A percentile compares a stretch with the other conserved stretches of the same genome.
Conservation (phyloP, 2,888 invertebrate genomes). For the Rhabditoides inermis region DNA sequence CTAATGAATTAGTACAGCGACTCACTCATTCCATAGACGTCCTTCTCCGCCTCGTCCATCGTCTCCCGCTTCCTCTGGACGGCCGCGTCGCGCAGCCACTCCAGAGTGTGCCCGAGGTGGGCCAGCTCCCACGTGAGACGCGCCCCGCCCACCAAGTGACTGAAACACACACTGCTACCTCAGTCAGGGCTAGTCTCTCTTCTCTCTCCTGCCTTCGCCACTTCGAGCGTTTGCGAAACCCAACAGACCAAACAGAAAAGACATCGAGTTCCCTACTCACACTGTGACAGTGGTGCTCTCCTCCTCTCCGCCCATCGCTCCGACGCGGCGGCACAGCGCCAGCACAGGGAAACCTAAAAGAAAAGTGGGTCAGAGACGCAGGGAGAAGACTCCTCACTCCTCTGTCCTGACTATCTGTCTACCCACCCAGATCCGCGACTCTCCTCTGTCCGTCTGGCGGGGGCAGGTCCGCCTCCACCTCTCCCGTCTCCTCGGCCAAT, state of each 20-base stretch:
- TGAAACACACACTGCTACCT: background rate
- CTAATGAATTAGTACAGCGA: too few relatives aligned
- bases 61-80: constrained; percentile 9
- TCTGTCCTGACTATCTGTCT: too few relatives aligned
- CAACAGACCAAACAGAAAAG: constrained; percentile 13
- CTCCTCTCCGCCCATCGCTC: background rate
- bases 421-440: constrained; percentile 23
- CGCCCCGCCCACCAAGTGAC: constrained; percentile 11
- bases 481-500: constrained; percentile 30
- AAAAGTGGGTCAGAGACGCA: constrained; percentile 11
- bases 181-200: background rate
- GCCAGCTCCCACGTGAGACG: constrained; percentile 19
- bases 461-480: constrained; percentile 27
- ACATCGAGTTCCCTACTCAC: constrained; percentile 8
- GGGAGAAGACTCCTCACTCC: constrained; percentile 15
- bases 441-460: constrained; percentile 20
- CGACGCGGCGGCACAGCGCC: constrained; percentile 5
- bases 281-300: background rate
- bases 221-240: background rate
- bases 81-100: constrained; percentile 21
- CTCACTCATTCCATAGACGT: too few relatives aligned
- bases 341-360: constrained; percentile 10
- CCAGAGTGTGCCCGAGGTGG: constrained; percentile 17
- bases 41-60: background rate
- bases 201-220: background rate